Evolutionary conservation across 2,113 vertebrate species (phyloP), one percentile per base, ranked within the genome.

Genomic region (Aleadryas rufinucha): DNA sequence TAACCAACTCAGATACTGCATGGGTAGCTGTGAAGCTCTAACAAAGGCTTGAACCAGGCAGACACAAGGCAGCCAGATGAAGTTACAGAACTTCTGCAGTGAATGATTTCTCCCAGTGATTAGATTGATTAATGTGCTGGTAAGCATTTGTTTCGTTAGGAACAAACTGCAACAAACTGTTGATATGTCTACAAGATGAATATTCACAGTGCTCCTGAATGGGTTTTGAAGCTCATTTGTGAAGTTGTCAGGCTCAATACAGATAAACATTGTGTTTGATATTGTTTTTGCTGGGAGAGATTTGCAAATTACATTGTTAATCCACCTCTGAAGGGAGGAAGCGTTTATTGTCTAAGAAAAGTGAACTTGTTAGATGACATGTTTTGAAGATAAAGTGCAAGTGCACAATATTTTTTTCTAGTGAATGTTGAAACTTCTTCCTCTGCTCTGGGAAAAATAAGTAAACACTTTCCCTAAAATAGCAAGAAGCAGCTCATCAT

Each of bases 271-370:
- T 56, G 49, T 42, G 31, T 71, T 93, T 94, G 79, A 90, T 95
- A 93, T 26, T 89, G 79, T 10, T 95, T 95, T 84, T 94, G 64
- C 26, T 24, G 47, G 31, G 31, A 92, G 39, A 86, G 28, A 72
- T 92, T 81, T 79, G 83, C 71, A 92, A 96, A 94, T 92, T 75
- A 81, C 30, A 22, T 95, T 87, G 85, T 75, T 95, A 94, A 87
- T 86, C 52, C n/a, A 22, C 45, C 39, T 77, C 92, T 80, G 85
- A 93, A 78, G 80, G 68, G 45, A 81, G 84, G 41, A 64, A 86
- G 15, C 27, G 35, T 65, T 77, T 88, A 41, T 54, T 91, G 69
- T 49, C 72, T 84, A 66, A 88, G 87, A 91, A 68, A 89, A 90
- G 44, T n/a, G 68, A 94, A 64, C 79, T 89, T 81, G 64, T 60